Base-by-base conservation (phyloP, 2,113 vertebrate genomes). In the Illadopsis cleaveri region DNA sequence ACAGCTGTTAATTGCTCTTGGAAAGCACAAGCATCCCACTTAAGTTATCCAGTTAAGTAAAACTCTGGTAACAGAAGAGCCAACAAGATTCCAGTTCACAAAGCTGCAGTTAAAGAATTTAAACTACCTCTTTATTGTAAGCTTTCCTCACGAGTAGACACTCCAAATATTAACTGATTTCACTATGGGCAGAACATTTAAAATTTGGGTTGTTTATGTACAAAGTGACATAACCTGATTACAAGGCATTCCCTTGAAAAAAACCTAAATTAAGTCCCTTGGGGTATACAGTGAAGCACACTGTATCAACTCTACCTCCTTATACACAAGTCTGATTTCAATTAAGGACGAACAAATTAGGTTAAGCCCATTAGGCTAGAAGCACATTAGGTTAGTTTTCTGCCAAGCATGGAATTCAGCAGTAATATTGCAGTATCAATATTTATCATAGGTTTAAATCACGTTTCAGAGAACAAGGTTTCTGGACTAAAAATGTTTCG, bases 281-380 rank as follows among this genome's bases (percentile, higher is more conserved):
- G 27, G 20, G 47, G 10, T 33, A 35, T 11, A 47, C n/a, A 35
- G 22, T 7, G 25, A 57, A 87, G 37, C 0, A 0, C n/a, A 44
- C 20, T 44, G 15, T 20, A 69, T 35, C 62, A 89, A 57, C n/a
- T 60, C 40, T 25, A 42, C n/a, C 50, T 50, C 66, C 19, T 19
- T 44, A 50, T 1, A 53, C 15, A 23, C 0, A 12, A 47, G 15
- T 11, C 42, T 57, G 31, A 65, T 70, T 87, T n/a, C 78, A 81
- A 53, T 51, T 81, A 80, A 73, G 62, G 20, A 81, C n/a, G 15
- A 94, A 62, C 17, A 93, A 77, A 86, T 77, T 44, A 42, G 23
- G 23, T 51, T 64, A 86, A 76, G 30, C 14, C 20, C 5, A 58
- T 45, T 68, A 40, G 23, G 40, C n/a, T 38, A 54, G 40, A 72